Percentiles rank a stretch among this genome's conserved stretches.
Conservation (phyloP, 2,797 vertebrate genomes). For the Hylomyscus alleni region DNA sequence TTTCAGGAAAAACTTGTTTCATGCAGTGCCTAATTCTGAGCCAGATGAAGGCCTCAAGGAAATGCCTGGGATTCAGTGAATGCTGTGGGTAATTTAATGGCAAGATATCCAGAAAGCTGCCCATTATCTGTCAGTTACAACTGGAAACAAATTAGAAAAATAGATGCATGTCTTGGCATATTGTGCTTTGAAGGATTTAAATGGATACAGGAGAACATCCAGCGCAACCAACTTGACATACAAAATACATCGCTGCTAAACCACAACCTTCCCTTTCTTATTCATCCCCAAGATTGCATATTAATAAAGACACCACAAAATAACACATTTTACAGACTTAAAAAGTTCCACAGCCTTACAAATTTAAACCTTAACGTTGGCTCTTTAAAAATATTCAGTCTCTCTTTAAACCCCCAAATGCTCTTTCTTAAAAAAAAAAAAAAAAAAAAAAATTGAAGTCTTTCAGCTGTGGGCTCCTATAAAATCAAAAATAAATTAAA, state of each 20-base stretch:
- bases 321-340: background rate
- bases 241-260: background rate
- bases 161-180: background rate
- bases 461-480: background rate
- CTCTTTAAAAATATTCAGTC: background rate
- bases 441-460: background rate
- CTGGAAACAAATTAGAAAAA: background rate
- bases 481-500: background rate
- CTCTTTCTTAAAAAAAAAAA: no score
- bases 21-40: background rate
- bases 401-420: background rate
- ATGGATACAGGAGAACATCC: background rate
- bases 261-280: background rate
- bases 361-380: background rate
- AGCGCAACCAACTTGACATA: background rate
- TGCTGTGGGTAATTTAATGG: background rate
- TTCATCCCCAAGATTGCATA: background rate
- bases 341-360: background rate
- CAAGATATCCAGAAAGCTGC: background rate
- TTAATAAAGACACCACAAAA: background rate
- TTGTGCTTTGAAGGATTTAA: constrained; percentile 33
- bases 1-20: background rate
- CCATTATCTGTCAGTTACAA: background rate
- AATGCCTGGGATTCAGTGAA: background rate
- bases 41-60: background rate